These are phyloP conservation scores for Trichopria drosophilae DNA, from an alignment of 2,888 invertebrate genomes.

Conservation along the genomic window DNA sequence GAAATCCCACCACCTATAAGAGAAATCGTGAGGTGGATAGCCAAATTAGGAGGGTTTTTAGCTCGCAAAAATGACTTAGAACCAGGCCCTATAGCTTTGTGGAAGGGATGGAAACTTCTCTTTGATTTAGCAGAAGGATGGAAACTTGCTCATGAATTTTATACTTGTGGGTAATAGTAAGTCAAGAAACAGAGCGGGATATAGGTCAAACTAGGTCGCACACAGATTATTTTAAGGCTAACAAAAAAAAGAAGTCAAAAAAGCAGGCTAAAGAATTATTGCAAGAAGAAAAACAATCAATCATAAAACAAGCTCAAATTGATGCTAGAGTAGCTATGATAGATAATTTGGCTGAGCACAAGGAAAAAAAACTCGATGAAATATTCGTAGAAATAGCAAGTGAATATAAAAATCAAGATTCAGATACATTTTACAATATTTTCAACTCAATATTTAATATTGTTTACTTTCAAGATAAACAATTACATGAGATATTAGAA, in stretches of 20 bases:
- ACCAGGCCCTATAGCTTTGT: no score
- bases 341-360: constrained; percentile 18
- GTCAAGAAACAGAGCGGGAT: no score
- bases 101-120: no score
- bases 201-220: constrained; percentile 7
- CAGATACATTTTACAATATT: constrained; percentile 19
- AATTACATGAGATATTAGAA: no score
- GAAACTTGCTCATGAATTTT: no score
- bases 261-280: constrained; percentile 11
- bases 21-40: no score
- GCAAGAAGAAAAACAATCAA: constrained; percentile 13
- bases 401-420: constrained; percentile 21
- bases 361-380: constrained; percentile 21
- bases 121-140: no score
- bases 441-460: constrained; percentile 20
- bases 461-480: constrained; percentile 14
- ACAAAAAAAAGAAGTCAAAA: constrained; percentile 14
- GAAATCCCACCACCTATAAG: no score
- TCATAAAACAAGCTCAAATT: constrained; percentile 17
- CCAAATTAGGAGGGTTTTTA: no score
- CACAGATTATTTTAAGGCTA: constrained; percentile 12
- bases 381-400: constrained; percentile 17
- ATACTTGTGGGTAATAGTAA: no score
- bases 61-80: no score
- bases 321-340: constrained; percentile 20